Conservation (phyloP, 2,113 vertebrate genomes). For the Misgurnus anguillicaudatus region DNA sequence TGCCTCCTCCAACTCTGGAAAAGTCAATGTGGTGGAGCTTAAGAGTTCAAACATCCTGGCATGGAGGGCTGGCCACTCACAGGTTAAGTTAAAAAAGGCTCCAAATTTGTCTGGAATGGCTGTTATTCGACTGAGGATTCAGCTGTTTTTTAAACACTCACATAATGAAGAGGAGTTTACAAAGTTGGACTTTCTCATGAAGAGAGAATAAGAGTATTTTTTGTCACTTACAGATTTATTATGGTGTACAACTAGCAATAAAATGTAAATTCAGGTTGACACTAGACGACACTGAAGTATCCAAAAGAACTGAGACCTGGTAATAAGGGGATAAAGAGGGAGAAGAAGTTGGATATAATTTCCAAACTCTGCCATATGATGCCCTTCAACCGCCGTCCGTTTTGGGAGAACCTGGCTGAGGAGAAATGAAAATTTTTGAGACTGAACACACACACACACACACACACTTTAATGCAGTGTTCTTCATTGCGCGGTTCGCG, state of each 20-base stretch:
- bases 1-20: conserved; percentile 29
- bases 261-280: not conserved
- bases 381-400: not conserved
- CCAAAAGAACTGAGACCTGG: not conserved
- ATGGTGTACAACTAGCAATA: not conserved
- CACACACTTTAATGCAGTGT: too few relatives aligned
- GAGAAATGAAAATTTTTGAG: too few relatives aligned
- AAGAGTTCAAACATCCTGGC: conserved; percentile 11
- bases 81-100: not conserved
- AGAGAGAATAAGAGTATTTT: not conserved
- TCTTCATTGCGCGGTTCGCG: too few relatives aligned
- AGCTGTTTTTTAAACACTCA: not conserved
- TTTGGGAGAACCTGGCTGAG: too few relatives aligned
- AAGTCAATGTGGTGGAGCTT: conserved; percentile 24
- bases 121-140: conserved; percentile 9
- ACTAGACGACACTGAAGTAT: not conserved
- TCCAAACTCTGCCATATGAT: not conserved
- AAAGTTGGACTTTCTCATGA: not conserved
- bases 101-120: conserved; percentile 18
- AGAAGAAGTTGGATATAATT: not conserved
- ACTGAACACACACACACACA: too few relatives aligned
- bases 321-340: not conserved
- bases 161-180: conserved; percentile 10
- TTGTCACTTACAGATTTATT: not conserved
- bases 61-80: conserved; percentile 37